These are phyloP conservation scores for Hirundo rustica DNA, from an alignment of 2,797 vertebrate species.

Conservation along the genomic window DNA sequence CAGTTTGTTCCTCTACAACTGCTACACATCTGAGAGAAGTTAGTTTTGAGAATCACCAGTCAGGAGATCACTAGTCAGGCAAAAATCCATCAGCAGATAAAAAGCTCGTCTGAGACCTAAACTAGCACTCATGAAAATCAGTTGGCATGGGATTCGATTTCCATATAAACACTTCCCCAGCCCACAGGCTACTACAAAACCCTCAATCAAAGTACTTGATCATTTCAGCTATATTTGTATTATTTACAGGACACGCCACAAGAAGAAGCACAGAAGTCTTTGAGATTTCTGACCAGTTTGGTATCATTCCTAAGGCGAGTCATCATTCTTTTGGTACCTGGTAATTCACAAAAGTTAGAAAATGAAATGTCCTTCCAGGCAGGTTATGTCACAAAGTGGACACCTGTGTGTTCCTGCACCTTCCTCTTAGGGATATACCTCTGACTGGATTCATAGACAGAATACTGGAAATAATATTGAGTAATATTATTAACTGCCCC, in stretches of 20 bases:
- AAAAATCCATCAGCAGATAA: background rate
- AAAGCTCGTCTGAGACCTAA: background rate
- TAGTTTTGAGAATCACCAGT: background rate
- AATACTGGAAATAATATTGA: background rate
- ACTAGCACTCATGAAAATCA: background rate
- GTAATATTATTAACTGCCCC: background rate
- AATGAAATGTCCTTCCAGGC: background rate
- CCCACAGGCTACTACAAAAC: background rate
- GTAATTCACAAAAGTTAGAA: background rate
- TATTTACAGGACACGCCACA: background rate
- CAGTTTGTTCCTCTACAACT: background rate
- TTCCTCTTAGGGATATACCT: background rate
- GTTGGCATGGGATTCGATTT: background rate
- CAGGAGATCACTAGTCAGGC: background rate
- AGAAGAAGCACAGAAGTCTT: background rate
- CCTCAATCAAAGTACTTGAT: background rate
- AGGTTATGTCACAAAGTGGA: background rate
- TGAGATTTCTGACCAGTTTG: background rate
- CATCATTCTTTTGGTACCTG: background rate
- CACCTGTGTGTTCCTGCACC: background rate
- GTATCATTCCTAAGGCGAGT: background rate
- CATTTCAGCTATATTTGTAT: background rate
- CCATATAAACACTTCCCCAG: background rate
- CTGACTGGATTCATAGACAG: background rate
- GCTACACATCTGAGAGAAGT: background rate